phyloP scores from a whole-genome alignment of 1,140 invertebrate species.

The Triops cancriformis region DNA sequence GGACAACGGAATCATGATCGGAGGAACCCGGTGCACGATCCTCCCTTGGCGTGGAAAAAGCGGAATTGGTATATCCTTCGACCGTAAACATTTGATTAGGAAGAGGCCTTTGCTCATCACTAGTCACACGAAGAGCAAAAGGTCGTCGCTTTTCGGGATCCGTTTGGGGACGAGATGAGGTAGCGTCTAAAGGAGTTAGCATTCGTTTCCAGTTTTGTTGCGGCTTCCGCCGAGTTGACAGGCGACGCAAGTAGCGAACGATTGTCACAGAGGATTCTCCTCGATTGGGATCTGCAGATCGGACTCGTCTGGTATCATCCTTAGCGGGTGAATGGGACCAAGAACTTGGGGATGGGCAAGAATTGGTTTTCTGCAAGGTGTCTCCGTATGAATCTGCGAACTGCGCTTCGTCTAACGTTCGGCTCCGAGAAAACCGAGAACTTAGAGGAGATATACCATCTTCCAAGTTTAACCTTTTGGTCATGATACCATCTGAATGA shows the following conservation, averaged over 20 bases:
- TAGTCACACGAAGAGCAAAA: not conserved
- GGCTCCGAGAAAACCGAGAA: slow-evolving; percentile 34
- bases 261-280: not conserved
- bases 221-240: not conserved
- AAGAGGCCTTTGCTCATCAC: not conserved
- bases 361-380: not conserved
- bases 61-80: not conserved
- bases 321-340: not conserved
- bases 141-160: not conserved
- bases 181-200: not conserved
- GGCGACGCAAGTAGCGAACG: not conserved
- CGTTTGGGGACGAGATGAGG: not conserved
- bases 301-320: not conserved
- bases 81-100: not conserved
- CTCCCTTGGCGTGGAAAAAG: not conserved
- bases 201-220: slow-evolving; percentile 2
- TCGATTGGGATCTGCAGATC: not conserved
- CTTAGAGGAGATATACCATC: slow-evolving; percentile 33
- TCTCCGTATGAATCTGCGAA: not conserved
- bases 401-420: slow-evolving; percentile 3
- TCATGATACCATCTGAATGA: not conserved
- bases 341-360: not conserved
- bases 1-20: not conserved
- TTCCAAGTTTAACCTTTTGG: not conserved
- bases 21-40: not conserved